Conservation (phyloP, 1,140 invertebrate genomes). For the Caenorhabditis briggsae region DNA sequence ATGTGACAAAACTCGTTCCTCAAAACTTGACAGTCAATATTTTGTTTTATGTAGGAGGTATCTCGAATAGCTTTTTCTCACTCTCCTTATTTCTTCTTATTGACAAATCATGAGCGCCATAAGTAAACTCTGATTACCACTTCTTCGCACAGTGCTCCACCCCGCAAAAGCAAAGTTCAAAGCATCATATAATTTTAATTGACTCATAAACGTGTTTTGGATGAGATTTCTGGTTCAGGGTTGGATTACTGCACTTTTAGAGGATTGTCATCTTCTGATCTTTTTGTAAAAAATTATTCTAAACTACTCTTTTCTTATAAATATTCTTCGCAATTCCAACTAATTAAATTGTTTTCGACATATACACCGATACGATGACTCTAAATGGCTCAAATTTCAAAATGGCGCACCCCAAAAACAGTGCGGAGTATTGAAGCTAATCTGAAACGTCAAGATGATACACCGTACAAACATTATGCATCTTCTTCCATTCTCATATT, state of each 20-base stretch:
- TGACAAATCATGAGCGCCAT: slow-evolving; percentile 42
- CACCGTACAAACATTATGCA: background rate
- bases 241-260: too few relatives aligned
- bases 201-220: background rate
- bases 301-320: too few relatives aligned
- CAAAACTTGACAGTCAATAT: background rate
- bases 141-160: background rate
- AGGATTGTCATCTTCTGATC: too few relatives aligned
- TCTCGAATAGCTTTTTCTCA: background rate
- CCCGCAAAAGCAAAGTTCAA: slow-evolving; percentile 47
- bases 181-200: slow-evolving; percentile 19
- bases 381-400: background rate
- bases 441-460: slow-evolving; percentile 49
- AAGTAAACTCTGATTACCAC: slow-evolving; percentile 33
- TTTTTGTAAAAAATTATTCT: too few relatives aligned
- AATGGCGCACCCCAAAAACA: background rate
- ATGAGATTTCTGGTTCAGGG: too few relatives aligned
- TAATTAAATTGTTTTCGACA: too few relatives aligned
- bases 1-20: background rate
- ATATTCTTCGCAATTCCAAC: too few relatives aligned
- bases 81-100: background rate
- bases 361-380: too few relatives aligned
- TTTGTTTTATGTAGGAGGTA: background rate
- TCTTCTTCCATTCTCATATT: background rate
- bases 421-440: slow-evolving; percentile 30